A percentile compares a stretch with the other conserved stretches of the same genome.
These are phyloP conservation scores for Plectrocnemia conspersa DNA, from an alignment of 1,140 invertebrate genomes.

Conservation along the genomic window DNA sequence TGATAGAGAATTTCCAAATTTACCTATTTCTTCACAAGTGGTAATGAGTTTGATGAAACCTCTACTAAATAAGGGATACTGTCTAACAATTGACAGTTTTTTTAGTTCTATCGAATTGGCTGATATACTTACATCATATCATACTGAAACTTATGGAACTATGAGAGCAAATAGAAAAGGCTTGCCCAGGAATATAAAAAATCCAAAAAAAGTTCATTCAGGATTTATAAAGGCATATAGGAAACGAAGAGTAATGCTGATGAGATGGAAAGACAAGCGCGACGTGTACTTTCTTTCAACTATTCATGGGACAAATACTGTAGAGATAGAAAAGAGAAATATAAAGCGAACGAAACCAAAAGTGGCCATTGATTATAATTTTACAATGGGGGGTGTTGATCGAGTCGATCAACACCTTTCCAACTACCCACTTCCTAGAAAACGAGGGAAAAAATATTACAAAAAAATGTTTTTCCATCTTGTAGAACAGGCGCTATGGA, in stretches of 20 bases:
- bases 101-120: too few relatives aligned
- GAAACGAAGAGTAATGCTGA: conserved; percentile 20
- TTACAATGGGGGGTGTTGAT: conserved; percentile 20
- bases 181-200: conserved; percentile 15
- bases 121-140: too few relatives aligned
- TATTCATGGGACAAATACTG: conserved; percentile 17
- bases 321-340: conserved; percentile 8
- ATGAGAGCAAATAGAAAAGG: conserved; percentile 13
- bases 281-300: conserved; percentile 20
- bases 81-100: too few relatives aligned
- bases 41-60: too few relatives aligned
- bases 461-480: conserved; percentile 21
- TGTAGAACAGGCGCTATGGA: conserved; percentile 12
- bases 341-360: not conserved
- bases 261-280: conserved; percentile 20
- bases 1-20: too few relatives aligned
- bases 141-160: conserved; percentile 14
- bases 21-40: too few relatives aligned
- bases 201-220: conserved; percentile 15
- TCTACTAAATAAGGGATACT: too few relatives aligned
- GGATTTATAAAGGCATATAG: conserved; percentile 8
- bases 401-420: conserved; percentile 15
- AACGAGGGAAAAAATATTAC: conserved; percentile 22
- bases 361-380: conserved; percentile 15
- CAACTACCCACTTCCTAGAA: conserved; percentile 16